phyloP scores from a whole-genome alignment of 2,113 vertebrate species.

The Chelonoidis abingdonii region DNA sequence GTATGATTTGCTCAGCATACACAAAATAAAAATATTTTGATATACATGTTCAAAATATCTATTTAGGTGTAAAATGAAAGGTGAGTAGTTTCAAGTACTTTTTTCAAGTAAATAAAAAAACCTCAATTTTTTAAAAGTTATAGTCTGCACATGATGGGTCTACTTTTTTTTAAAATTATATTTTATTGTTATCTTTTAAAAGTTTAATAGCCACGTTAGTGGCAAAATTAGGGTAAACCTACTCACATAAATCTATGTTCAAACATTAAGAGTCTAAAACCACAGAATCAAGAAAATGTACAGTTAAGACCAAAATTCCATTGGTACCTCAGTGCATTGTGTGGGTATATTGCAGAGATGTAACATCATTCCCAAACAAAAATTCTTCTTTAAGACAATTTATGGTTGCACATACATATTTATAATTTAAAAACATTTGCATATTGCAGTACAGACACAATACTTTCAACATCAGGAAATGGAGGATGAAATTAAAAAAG shows the following conservation, averaged over 20 bases:
- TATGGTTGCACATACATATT: background rate
- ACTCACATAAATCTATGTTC: background rate
- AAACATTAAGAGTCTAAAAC: background rate
- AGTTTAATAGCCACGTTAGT: background rate
- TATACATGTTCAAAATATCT: background rate
- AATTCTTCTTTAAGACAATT: accelerated
- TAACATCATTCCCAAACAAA: background rate
- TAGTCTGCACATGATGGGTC: background rate
- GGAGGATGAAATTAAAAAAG: background rate
- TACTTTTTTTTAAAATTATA: background rate
- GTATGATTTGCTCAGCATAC: background rate
- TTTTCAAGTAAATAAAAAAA: accelerated
- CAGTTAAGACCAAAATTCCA: background rate
- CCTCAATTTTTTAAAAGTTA: background rate
- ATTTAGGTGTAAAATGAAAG: background rate
- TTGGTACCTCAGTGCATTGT: background rate
- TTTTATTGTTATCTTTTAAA: background rate
- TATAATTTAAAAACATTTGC: background rate
- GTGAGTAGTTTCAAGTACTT: background rate
- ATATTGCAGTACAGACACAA: background rate
- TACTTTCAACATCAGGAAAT: background rate
- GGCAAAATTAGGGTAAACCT: accelerated
- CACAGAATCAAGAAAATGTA: background rate
- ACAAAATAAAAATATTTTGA: background rate
- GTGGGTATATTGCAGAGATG: background rate